Base-by-base conservation (phyloP, 2,113 vertebrate species). In the Clarias batrachus region DNA sequence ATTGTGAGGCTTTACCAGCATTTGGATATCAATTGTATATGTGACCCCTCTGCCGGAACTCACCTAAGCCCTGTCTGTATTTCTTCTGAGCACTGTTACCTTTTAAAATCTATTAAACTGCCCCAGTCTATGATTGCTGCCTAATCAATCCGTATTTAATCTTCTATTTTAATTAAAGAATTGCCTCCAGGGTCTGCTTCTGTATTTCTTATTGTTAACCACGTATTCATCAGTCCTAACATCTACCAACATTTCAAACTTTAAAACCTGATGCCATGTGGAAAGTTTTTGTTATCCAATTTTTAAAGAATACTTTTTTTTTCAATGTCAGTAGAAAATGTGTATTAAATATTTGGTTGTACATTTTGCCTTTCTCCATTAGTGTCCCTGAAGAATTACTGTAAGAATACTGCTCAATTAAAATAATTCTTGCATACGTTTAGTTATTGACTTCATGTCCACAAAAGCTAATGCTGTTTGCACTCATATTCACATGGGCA, bases 391-490 rank as follows among this genome's bases (percentile, higher is more conserved):
- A 81, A 81, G 71, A 54, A 87, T 80, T 25, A 48, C 65, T 68
- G 63, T 82, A 87, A 82, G 30, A 90, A 71, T 90, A 89, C 86
- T 90, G 82, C 63, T 87, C 63, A 3, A 81, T 86, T 21, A 68
- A 76, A 89, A 87, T 73, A 92, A 90, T 90, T 59, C 84, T 87
- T 85, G 60, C 90, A 71, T 85, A 14, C 85, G 77, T 91, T 89
- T 89, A 90, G 92, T 92, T 91, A 94, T 93, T 92, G 88, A 85
- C 85, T 90, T 85, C 85, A 90, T 86, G 84, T 92, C 90, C 74
- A 85, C 89, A 90, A 89, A 92, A 91, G 91, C 88, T 92, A 92
- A 94, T 90, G 33, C 85, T 90, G 86, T 94, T 94, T 95, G 89
- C 82, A 85, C 84, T 71, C 88, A 90, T 89, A 86, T 94, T 94